Base-by-base conservation (phyloP, 2,113 vertebrate genomes). In the Peromyscus californicus region DNA sequence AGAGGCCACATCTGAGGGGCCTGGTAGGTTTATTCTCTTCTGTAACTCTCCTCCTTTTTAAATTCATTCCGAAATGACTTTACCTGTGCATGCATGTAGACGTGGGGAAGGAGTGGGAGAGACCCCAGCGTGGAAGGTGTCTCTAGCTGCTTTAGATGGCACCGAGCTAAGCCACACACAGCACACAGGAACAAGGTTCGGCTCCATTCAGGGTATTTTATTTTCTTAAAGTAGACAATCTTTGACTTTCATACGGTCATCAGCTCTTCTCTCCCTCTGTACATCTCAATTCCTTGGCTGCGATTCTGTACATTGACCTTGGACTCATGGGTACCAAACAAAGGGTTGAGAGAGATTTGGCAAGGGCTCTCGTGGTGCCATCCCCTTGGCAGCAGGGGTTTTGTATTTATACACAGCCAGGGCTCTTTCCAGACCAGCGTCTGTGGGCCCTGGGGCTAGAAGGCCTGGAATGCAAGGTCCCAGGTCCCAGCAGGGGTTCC, bases 211-310 rank as follows among this genome's bases (percentile, higher is more conserved):
- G 97, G 98, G 96, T 92, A 98, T 98, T 99, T 98, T 99, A 98
- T 99, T 99, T 98, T 98, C 97, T 95, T 98, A 96, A 98, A 98
- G 98, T 98, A 98, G 98, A 99, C 98, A 98, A 96, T 98, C 97
- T 98, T 96, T 84, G 97, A 98, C 98, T 97, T 98, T 89, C 93
- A 94, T 96, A 78, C 84, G 70, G 36, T 67, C 87, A 75, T 93
- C 98, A 89, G 98, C 95, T 96, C 97, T 95, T 74, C 92, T n/a
- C n/a, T 45, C 86, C 89, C 89, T 76, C 93, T 51, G 97, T 82
- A 69, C 97, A 97, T 97, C 75, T 96, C 79, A 97, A 98, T 98
- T 98, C 98, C 99, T 98, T 98, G 98, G 98, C 98, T 98, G 98
- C 96, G 97, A 97, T 96, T 97, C 98, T 93, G 98, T 97, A 96